Conservation (phyloP, 2,113 vertebrate species). For the Zosterops lateralis region DNA sequence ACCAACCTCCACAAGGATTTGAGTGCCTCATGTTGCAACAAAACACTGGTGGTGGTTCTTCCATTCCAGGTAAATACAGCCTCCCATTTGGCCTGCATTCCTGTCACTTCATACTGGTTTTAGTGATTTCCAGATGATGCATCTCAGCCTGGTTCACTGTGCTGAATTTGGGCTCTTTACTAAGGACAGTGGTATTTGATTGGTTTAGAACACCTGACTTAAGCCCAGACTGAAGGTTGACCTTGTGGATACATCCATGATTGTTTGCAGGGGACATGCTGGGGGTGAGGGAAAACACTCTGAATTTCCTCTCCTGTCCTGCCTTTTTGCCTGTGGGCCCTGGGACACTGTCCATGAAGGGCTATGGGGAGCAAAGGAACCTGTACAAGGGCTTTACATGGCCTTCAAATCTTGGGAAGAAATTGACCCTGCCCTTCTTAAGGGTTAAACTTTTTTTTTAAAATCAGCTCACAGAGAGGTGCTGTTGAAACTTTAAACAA, state of each 20-base stretch:
- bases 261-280: background rate
- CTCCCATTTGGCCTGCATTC: background rate
- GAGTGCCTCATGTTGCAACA: fast-evolving
- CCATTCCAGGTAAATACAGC: background rate
- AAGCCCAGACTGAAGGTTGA: background rate
- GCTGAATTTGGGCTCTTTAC: background rate
- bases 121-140: background rate
- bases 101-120: background rate
- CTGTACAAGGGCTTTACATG: background rate
- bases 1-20: background rate
- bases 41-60: background rate
- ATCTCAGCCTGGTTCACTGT: background rate
- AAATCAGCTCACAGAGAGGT: background rate
- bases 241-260: background rate
- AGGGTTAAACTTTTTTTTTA: background rate
- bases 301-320: background rate
- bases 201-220: background rate
- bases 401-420: background rate
- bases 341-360: background rate
- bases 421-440: background rate
- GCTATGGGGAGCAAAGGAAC: background rate
- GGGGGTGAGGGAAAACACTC: background rate
- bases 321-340: background rate
- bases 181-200: background rate
- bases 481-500: background rate